Base-by-base conservation (phyloP, 2,797 vertebrate genomes). In the Masticophis lateralis region DNA sequence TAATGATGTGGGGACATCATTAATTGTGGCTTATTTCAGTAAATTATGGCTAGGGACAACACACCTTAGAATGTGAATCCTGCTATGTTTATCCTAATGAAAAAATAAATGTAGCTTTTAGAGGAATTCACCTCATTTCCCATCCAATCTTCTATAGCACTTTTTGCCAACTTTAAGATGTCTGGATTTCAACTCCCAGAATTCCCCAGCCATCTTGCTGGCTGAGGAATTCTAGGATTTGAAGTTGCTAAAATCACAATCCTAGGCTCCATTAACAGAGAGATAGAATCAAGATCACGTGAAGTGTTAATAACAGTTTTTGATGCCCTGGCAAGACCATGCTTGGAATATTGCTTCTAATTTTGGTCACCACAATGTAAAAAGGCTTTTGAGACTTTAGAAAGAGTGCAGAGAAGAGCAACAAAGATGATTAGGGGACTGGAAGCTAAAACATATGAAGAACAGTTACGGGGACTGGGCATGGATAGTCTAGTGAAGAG, bases 381-480 rank as follows among this genome's bases (percentile, higher is more conserved):
- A 69, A 69, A 69, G 14, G 63, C 6, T n/a, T 13, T 69, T 14
- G 63, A 66, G 27, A 66, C 2, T 66, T 5, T 69, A 69, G 63
- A 69, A 69, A 69, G 13, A 32, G 28, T 32, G 13, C 28, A 32
- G 63, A 69, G 13, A 69, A 69, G 63, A 69, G 63, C 13, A 69
- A 69, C 63, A 6, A 69, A 16, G 28, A 7, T 69, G 5, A 32
- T 69, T 69, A 69, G 13, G 10, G 13, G 5, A 69, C 28, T 69
- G 28, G 63, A 69, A 5, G 13, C 63, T 69, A 32, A 69, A 69
- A 69, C 63, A n/a, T n/a, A n/a, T 6, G 25, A 69, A 69, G 28
- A 69, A 69, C 2, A 0, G 61, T 13, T 14, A 1, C 28, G 5
- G 4, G 28, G 0, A 32, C 25, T 69, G 2, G 28, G 2, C 1